Conservation (phyloP, 2,888 invertebrate species). For the Tipula lateralis region DNA sequence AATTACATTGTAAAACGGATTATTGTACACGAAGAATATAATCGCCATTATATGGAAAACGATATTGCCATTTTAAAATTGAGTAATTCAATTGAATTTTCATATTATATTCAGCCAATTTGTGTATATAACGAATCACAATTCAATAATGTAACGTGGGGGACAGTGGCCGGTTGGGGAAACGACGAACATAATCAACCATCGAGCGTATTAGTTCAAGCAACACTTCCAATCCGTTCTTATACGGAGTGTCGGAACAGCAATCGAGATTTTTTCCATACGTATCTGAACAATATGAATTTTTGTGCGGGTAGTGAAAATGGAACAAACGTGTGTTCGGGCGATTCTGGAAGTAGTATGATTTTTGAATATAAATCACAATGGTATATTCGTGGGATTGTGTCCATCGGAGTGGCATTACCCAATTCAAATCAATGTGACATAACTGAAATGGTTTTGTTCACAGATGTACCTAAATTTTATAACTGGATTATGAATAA, state of each 20-base stretch:
- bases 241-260: constrained; percentile 41
- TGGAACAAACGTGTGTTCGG: constrained; percentile 52
- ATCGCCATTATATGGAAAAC: too few relatives aligned
- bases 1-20: constrained; percentile 30
- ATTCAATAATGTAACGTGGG: neutral
- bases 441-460: too few relatives aligned
- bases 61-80: constrained; percentile 46
- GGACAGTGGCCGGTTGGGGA: constrained; percentile 43
- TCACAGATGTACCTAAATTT: too few relatives aligned
- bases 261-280: constrained; percentile 40
- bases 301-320: constrained; percentile 44
- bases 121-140: neutral
- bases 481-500: too few relatives aligned
- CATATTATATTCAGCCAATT: neutral
- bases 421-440: too few relatives aligned
- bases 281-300: too few relatives aligned
- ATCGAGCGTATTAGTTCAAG: constrained; percentile 37
- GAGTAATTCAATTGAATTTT: constrained; percentile 39
- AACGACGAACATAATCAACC: constrained; percentile 39
- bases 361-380: constrained; percentile 38
- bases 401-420: too few relatives aligned
- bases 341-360: constrained; percentile 53
- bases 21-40: constrained; percentile 31
- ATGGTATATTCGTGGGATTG: constrained; percentile 34
- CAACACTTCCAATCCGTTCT: constrained; percentile 42